Conservation (phyloP, 2,888 invertebrate genomes). For the Lasioglossum vierecki region DNA sequence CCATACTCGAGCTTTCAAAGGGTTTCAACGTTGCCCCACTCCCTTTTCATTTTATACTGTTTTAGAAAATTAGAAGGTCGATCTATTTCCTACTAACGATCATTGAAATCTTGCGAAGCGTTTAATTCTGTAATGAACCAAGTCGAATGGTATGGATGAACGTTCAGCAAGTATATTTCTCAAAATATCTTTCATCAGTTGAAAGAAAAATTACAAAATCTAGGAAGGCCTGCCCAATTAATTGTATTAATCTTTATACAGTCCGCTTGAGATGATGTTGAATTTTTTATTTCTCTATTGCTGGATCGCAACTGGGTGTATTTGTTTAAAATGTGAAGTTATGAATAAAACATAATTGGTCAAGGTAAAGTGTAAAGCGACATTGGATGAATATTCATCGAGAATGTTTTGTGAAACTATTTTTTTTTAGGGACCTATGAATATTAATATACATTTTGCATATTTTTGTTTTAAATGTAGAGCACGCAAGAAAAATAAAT, state of each 20-base stretch:
- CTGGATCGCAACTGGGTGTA: background rate
- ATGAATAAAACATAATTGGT: background rate
- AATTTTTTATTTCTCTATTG: background rate
- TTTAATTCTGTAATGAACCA: background rate
- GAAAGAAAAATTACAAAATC: background rate
- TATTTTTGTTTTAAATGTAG: background rate
- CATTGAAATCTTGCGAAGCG: background rate
- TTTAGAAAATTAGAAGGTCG: conserved; percentile 22
- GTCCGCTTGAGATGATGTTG: no score
- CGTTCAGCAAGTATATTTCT: background rate
- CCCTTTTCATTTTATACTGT: background rate
- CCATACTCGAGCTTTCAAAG: conserved; percentile 7
- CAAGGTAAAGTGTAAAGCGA: background rate
- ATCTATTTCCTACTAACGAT: conserved; percentile 1
- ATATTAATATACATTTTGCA: background rate
- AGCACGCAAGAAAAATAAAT: background rate
- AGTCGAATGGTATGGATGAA: background rate
- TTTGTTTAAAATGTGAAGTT: background rate
- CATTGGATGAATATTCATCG: background rate
- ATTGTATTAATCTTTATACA: no score
- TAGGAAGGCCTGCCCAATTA: no score
- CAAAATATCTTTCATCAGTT: background rate
- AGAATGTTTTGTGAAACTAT: background rate
- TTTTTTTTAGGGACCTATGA: background rate
- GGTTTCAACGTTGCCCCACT: background rate